Conservation (phyloP, 2,797 vertebrate species). For the Characodon lateralis region DNA sequence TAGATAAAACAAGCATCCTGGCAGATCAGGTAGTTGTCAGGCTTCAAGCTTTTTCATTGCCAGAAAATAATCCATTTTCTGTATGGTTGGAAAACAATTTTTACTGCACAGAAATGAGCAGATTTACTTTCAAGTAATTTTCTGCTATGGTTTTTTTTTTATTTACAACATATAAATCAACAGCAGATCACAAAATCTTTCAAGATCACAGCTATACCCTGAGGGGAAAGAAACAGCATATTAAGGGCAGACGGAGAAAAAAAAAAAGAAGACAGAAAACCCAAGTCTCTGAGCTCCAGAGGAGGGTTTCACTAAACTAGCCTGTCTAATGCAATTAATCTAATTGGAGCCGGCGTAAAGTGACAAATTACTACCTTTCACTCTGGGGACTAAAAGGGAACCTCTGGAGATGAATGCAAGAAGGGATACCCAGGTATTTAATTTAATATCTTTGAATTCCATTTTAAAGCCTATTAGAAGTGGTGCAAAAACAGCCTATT, state of each 20-base stretch:
- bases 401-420: constrained; percentile 72
- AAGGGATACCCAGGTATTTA: constrained; percentile 69
- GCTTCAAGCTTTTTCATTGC: constrained; percentile 9
- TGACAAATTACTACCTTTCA: constrained; percentile 96
- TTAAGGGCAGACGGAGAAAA: constrained; percentile 56
- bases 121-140: constrained; percentile 16
- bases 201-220: constrained; percentile 60
- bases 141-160: constrained; percentile 17
- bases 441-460: constrained; percentile 65
- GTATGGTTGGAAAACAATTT: constrained; percentile 25
- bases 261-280: constrained; percentile 60
- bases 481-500: constrained; percentile 37
- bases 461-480: constrained; percentile 58
- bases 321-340: constrained; percentile 82
- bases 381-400: constrained; percentile 76
- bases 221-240: constrained; percentile 49
- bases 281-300: constrained; percentile 83
- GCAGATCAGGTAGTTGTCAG: constrained; percentile 15
- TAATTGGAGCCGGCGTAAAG: constrained; percentile 80
- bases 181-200: constrained; percentile 52
- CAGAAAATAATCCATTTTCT: constrained; percentile 8
- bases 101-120: constrained; percentile 7
- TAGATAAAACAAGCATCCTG: constrained; percentile 28
- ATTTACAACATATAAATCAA: constrained; percentile 42
- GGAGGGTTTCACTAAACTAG: constrained; percentile 73